Conservation (phyloP, 2,888 invertebrate genomes). For the Amitus sp. region DNA sequence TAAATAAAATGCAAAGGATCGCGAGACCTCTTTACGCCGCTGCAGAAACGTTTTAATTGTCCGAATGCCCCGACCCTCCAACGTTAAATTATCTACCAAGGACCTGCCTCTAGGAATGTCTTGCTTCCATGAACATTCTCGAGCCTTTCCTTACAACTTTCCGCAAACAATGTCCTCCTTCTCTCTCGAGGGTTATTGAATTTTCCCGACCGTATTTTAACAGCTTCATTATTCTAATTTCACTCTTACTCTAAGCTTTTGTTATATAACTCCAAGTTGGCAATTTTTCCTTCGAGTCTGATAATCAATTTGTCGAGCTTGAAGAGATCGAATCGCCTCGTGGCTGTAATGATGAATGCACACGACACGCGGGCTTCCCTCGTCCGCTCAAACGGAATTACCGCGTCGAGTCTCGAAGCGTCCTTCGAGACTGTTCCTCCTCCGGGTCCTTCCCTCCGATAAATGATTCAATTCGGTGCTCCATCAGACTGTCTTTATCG, state of each 20-base stretch:
- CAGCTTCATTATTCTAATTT: conserved; percentile 1
- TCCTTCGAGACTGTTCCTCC: neutral
- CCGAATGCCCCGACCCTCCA: conserved; percentile 26
- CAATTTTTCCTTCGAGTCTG: neutral
- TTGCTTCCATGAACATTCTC: neutral
- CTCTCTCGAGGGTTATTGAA: conserved; percentile 9
- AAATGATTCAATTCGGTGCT: conserved; percentile 34
- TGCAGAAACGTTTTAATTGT: conserved; percentile 34
- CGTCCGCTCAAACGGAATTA: neutral
- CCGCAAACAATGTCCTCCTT: conserved; percentile 5
- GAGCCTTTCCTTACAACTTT: conserved; percentile 3
- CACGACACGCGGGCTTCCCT: neutral
- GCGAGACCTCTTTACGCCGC: conserved; percentile 10
- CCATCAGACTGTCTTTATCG: conserved; percentile 4
- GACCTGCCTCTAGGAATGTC: neutral
- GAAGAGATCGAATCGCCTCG: neutral
- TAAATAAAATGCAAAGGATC: conserved; percentile 23
- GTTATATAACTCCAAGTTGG: neutral
- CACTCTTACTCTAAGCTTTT: neutral
- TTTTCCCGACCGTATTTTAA: conserved; percentile 3
- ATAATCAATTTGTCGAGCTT: neutral
- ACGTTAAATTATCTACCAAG: conserved; percentile 19
- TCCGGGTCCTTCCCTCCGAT: conserved; percentile 14
- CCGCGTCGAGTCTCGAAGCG: neutral
- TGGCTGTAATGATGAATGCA: neutral